phyloP scores from a whole-genome alignment of 1,140 invertebrate genomes.

The Drosophila watanabei region DNA sequence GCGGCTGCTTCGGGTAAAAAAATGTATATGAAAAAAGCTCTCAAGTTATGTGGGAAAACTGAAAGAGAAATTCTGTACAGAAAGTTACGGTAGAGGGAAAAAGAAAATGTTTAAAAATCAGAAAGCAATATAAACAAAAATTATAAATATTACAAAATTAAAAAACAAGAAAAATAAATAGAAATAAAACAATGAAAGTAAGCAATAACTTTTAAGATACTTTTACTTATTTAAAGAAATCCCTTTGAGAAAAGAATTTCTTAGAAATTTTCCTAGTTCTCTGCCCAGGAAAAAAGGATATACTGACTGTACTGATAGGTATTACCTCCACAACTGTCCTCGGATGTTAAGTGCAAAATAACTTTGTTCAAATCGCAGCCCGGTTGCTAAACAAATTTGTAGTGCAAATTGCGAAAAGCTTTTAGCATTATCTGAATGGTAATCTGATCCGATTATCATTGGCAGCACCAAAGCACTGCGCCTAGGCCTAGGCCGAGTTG shows the following conservation, averaged over 20 bases:
- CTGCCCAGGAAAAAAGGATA: background rate
- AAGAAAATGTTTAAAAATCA: background rate
- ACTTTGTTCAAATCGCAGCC: slow-evolving; percentile 42
- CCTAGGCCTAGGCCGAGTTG: slow-evolving; percentile 18
- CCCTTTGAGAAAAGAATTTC: too few relatives aligned
- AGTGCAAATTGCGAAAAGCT: slow-evolving; percentile 81
- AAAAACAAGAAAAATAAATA: too few relatives aligned
- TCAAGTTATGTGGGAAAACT: slow-evolving; percentile 28
- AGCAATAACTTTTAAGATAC: too few relatives aligned
- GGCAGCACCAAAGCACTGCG: slow-evolving; percentile 48
- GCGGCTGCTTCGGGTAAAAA: slow-evolving; percentile 27
- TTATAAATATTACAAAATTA: background rate
- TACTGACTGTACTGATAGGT: background rate
- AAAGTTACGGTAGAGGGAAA: too few relatives aligned
- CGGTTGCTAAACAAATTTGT: slow-evolving; percentile 69
- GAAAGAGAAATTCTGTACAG: background rate
- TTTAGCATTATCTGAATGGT: slow-evolving; percentile 75
- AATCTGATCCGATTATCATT: slow-evolving; percentile 83
- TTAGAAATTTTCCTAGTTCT: background rate
- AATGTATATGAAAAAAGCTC: slow-evolving; percentile 39
- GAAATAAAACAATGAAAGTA: background rate
- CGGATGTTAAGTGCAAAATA: slow-evolving; percentile 68
- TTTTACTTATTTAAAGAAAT: too few relatives aligned
- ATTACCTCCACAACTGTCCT: slow-evolving; percentile 4
- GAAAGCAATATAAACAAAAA: background rate